Evolutionary conservation across 2,888 invertebrate species (phyloP), one percentile per base, ranked within the genome.

Genomic region (Troilus luridus): DNA sequence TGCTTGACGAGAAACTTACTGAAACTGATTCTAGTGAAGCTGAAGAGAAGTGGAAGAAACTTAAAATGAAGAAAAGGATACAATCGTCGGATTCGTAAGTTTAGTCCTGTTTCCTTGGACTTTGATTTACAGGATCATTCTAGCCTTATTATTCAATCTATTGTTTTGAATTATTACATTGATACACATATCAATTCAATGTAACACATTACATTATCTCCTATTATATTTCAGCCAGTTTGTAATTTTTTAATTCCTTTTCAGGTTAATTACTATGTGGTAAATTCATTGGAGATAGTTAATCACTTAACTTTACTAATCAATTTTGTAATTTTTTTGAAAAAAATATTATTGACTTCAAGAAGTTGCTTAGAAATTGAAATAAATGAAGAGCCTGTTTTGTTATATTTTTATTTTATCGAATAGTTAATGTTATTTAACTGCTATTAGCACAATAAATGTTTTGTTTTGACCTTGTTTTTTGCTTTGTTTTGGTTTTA

Each of bases 11-110:
- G 12, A 93, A 92, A 90, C 77, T 92, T 56, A 91, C 92, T 2
- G 92, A 92, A 41, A 92, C 91, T 14, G 92, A 92, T 62, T 92
- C 92, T 24, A 92, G 91, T 85, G 92, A 92, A 62, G 92, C 91
- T 58, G 72, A 92, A 88, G 72, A 90, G 41, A 88, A 90, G 60
- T 91, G 90, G 67, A 88, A 89, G 12, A 91, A 91, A 88, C 91
- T 88, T 54, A 91, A 91, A 88, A 88, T 90, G 88, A 88, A 92
- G 88, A 89, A 88, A 59, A 85, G 88, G 54, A 90, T 89, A 64
- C 91, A 92, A 72, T 92, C 90, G 27, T 91, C 90, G 27, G 91
- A 88, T 60, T 88, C 59, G 88, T 92, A 88, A 64, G 90, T 89
- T 27, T 88, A 62, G 19, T 56, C 27, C 14, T 41, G 17, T 14